A percentile compares a stretch with the other conserved stretches of the same genome.
Conservation (phyloP, 2,888 invertebrate species). For the Pelosia muscerda region DNA sequence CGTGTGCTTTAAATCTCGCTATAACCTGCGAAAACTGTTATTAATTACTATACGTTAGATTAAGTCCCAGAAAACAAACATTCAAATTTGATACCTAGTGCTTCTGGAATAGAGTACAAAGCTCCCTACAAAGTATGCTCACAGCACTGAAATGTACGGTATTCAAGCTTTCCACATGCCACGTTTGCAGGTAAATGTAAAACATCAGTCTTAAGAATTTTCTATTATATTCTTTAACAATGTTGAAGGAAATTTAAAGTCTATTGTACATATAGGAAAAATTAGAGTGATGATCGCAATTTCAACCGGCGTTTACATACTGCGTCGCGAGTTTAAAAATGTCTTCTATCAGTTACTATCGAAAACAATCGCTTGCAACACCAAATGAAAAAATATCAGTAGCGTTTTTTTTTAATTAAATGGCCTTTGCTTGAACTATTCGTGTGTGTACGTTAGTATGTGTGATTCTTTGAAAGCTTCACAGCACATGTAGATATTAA, state of each 20-base stretch:
- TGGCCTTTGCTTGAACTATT: too few species aligned
- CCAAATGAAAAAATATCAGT: too few species aligned
- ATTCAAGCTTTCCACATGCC: slow-evolving; percentile 24
- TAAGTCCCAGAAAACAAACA: slow-evolving; percentile 14
- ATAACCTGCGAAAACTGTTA: slow-evolving; percentile 51
- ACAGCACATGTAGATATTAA: too few species aligned
- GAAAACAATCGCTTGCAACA: too few species aligned
- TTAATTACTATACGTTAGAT: slow-evolving; percentile 45
- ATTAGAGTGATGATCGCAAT: too few species aligned
- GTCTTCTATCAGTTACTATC: too few species aligned
- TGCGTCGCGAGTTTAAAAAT: too few species aligned
- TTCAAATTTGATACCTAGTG: slow-evolving; percentile 18
- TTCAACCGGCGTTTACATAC: too few species aligned
- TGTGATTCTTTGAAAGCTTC: too few species aligned
- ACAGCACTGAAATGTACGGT: slow-evolving; percentile 14
- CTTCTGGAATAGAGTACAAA: slow-evolving; percentile 21
- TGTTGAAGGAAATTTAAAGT: slow-evolving; percentile 16
- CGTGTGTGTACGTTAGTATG: too few species aligned
- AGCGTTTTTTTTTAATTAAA: too few species aligned
- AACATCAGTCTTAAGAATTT: slow-evolving; percentile 17
- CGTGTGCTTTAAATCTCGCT: slow-evolving; percentile 42
- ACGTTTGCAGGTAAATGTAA: slow-evolving; percentile 34
- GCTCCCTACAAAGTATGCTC: slow-evolving; percentile 7
- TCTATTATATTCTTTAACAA: slow-evolving; percentile 19
- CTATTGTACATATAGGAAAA: neutral